Evolutionary conservation across 1,140 invertebrate genomes (phyloP).

Genomic region (Philopotamus ludificatus): DNA sequence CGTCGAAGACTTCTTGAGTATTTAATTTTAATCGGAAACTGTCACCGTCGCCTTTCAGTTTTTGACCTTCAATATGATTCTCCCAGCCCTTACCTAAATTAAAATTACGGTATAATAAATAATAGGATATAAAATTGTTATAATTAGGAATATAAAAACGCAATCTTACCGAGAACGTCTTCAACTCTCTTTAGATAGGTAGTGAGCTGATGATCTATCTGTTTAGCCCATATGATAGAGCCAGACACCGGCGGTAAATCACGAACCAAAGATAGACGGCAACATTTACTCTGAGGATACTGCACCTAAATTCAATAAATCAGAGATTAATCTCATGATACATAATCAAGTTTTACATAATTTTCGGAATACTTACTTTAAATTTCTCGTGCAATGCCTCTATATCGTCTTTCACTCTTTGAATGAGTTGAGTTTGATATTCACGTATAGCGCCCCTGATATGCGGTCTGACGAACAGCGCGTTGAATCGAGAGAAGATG

Average conservation of each 20-base stretch:
- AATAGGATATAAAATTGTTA: constrained; percentile 16
- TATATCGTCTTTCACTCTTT: constrained; percentile 98
- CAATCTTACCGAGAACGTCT: constrained; percentile 82
- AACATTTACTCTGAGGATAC: constrained; percentile 91
- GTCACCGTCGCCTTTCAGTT: constrained; percentile 96
- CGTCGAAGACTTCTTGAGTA: constrained; percentile 95
- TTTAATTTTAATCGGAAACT: constrained; percentile 95
- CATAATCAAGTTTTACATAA: not conserved
- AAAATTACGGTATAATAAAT: constrained; percentile 19
- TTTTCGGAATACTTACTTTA: constrained; percentile 65
- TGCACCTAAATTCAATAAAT: constrained; percentile 65
- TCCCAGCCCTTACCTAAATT: constrained; percentile 92
- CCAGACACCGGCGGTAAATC: constrained; percentile 96
- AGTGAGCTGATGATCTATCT: constrained; percentile 97
- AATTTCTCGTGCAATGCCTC: constrained; percentile 97
- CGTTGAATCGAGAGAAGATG: constrained; percentile 98
- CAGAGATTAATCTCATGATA: not conserved
- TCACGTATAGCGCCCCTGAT: constrained; percentile 97
- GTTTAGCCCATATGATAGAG: constrained; percentile 98
- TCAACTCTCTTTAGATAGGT: constrained; percentile 95
- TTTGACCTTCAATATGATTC: constrained; percentile 98
- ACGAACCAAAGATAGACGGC: constrained; percentile 82
- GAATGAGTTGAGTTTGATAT: constrained; percentile 98
- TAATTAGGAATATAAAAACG: not conserved
- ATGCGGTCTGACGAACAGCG: constrained; percentile 96